phyloP scores from a whole-genome alignment of 2,888 invertebrate genomes.

The Sphaerophoria taeniata region DNA sequence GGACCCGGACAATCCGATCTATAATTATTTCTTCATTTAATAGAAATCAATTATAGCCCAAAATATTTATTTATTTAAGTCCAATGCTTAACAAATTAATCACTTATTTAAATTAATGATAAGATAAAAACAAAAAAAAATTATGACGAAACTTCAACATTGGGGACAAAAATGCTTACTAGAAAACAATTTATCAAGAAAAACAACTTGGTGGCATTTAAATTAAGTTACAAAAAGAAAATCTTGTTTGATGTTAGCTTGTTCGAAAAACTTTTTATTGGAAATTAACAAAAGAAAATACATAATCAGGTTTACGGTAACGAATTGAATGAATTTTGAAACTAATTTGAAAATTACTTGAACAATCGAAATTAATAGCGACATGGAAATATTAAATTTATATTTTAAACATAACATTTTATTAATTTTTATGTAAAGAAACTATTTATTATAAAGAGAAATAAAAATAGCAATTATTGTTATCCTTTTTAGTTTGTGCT shows the following conservation, averaged over 20 bases:
- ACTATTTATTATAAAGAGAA: constrained; percentile 2
- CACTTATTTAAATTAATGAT: constrained; percentile 13
- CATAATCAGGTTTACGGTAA: constrained; percentile 67
- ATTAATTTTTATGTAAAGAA: constrained; percentile 21
- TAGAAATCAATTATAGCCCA: constrained; percentile 83
- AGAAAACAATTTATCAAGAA: constrained; percentile 32
- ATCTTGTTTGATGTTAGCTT: constrained; percentile 37
- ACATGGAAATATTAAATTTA: constrained; percentile 47
- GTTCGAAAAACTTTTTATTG: constrained; percentile 11
- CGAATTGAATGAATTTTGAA: constrained; percentile 51
- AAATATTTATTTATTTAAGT: constrained; percentile 48
- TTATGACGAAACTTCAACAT: constrained; percentile 3
- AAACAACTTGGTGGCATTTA: constrained; percentile 66
- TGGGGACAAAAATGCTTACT: constrained; percentile 62
- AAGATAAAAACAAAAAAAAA: constrained; percentile 9
- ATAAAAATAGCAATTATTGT: constrained; percentile 7
- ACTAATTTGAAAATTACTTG: constrained; percentile 21
- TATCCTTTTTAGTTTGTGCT: constrained; percentile 32
- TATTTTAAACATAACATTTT: constrained; percentile 24
- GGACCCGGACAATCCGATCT: constrained; percentile 86
- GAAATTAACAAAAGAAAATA: constrained; percentile 5
- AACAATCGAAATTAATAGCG: constrained; percentile 65
- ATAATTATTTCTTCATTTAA: constrained; percentile 83
- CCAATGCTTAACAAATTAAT: constrained; percentile 45
- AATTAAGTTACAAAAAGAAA: constrained; percentile 21